Evolutionary conservation across 2,888 invertebrate genomes (phyloP).

Genomic region (Apotomis capreana): DNA sequence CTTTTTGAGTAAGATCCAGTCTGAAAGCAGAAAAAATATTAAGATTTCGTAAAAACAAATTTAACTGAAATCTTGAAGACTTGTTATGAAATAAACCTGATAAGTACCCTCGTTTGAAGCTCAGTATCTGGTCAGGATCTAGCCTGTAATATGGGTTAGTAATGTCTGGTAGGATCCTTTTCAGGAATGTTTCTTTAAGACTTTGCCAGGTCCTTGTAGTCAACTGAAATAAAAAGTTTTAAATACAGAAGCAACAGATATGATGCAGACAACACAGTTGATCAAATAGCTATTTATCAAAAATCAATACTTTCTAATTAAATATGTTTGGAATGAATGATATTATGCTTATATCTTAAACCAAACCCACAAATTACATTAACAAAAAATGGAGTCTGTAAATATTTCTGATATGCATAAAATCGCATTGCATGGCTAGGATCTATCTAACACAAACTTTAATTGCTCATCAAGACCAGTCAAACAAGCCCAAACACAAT

Average conservation of each 20-base stretch:
- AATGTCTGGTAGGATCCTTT: conserved; percentile 75
- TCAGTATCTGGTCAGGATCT: conserved; percentile 62
- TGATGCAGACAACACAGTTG: too few relatives aligned
- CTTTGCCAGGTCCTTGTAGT: conserved; percentile 79
- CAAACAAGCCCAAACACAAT: too few relatives aligned
- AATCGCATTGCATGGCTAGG: too few relatives aligned
- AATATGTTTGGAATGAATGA: too few relatives aligned
- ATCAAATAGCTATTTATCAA: too few relatives aligned
- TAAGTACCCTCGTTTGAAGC: conserved; percentile 68
- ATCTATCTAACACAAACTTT: too few relatives aligned
- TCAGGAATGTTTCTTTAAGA: conserved; percentile 76
- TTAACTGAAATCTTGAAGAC: not conserved
- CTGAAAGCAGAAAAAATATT: conserved; percentile 50
- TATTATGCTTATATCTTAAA: too few relatives aligned
- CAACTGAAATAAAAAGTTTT: conserved; percentile 53
- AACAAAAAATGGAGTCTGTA: too few relatives aligned
- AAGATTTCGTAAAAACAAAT: not conserved
- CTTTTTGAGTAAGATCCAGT: conserved; percentile 58
- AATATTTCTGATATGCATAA: too few relatives aligned
- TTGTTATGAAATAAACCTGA: conserved; percentile 6
- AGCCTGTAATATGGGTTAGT: conserved; percentile 75
- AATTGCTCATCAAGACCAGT: too few relatives aligned
- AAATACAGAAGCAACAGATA: not conserved
- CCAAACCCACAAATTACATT: too few relatives aligned
- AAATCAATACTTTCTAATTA: too few relatives aligned